These are phyloP conservation scores for Enteromius argenteus DNA, from an alignment of 2,797 vertebrate species.

Conservation along the genomic window DNA sequence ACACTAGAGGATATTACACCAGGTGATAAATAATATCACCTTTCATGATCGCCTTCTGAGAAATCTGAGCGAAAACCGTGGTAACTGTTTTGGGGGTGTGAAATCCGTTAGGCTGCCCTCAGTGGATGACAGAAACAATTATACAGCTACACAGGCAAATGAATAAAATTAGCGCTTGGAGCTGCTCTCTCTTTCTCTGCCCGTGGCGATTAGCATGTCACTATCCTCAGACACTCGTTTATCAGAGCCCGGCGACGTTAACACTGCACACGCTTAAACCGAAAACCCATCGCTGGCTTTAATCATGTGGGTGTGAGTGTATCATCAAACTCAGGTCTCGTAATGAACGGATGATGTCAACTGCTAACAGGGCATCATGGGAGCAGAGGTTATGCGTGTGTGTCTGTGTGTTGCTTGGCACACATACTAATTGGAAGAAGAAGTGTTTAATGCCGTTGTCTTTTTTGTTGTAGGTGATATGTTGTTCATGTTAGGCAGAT, in stretches of 20 bases:
- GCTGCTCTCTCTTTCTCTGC: slow-evolving; percentile 73
- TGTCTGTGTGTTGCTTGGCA: slow-evolving; percentile 38
- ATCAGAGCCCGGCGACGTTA: slow-evolving; percentile 68
- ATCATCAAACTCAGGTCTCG: slow-evolving; percentile 39
- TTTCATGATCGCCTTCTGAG: slow-evolving; percentile 80
- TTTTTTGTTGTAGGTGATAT: slow-evolving; percentile 77
- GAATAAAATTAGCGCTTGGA: slow-evolving; percentile 80
- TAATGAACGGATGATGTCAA: slow-evolving; percentile 47
- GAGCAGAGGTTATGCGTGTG: slow-evolving; percentile 43
- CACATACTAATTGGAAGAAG: slow-evolving; percentile 79
- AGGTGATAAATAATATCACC: slow-evolving; percentile 83
- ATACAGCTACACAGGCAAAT: slow-evolving; percentile 81
- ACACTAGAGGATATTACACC: slow-evolving; percentile 77
- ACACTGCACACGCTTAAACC: slow-evolving; percentile 62
- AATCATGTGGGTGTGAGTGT: slow-evolving; percentile 53
- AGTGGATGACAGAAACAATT: slow-evolving; percentile 84
- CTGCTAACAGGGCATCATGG: slow-evolving; percentile 42
- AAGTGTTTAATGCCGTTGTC: slow-evolving; percentile 77
- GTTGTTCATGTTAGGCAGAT: slow-evolving; percentile 47
- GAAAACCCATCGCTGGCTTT: slow-evolving; percentile 54
- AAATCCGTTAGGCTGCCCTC: slow-evolving; percentile 81
- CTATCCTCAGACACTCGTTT: slow-evolving; percentile 74
- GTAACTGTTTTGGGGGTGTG: slow-evolving; percentile 78
- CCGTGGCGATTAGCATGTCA: slow-evolving; percentile 70
- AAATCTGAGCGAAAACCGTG: slow-evolving; percentile 70